Evolutionary conservation across 1,140 invertebrate species (phyloP), one percentile per base, ranked within the genome.

Genomic region (Limonius californicus): DNA sequence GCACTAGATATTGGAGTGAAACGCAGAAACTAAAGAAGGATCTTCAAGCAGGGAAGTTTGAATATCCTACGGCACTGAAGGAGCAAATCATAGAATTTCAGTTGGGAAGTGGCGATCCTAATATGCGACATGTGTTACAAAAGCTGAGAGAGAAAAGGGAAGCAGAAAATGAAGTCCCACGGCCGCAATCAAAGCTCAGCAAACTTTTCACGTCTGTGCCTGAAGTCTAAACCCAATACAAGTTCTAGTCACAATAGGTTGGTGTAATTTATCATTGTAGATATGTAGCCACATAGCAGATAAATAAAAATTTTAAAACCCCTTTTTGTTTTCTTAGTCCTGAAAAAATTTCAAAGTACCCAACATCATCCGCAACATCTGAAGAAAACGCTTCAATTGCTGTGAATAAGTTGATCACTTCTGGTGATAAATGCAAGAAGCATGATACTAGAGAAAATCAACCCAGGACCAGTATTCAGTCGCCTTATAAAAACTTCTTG

Each of bases 181-280:
- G 62, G 56, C 45, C 62, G 58, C 62, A 70, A 57, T 59, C 67
- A 39, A 68, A 66, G 64, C 67, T 72, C 65, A 67, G 45, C 56
- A 74, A 73, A 65, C 23, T 27, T 27, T 27, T 27, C 23, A 27
- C 23, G 23, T 27, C 23, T 27, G 3, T 9, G 23, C 23, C 23
- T 27, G 23, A 27, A 27, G 3, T 27, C 23, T 27, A 27, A 27
- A 27, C 3, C 3, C 9, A 27, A 27, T 27, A 9, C 23, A 27
- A 27, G 9, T 27, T 3, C 23, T 27, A 27, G 23, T 27, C 23
- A 27, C 3, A 27, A 27, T 27, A 27, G 23, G 23, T 27, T 27
- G 23, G 23, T 27, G 3, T 27, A n/a, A n/a, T n/a, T n/a, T n/a
- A n/a, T n/a, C n/a, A n/a, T n/a, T n/a, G n/a, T n/a, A n/a, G n/a